These are phyloP conservation scores for Sinocyclocheilus anshuiensis DNA, from an alignment of 2,113 vertebrate species.

Conservation along the genomic window DNA sequence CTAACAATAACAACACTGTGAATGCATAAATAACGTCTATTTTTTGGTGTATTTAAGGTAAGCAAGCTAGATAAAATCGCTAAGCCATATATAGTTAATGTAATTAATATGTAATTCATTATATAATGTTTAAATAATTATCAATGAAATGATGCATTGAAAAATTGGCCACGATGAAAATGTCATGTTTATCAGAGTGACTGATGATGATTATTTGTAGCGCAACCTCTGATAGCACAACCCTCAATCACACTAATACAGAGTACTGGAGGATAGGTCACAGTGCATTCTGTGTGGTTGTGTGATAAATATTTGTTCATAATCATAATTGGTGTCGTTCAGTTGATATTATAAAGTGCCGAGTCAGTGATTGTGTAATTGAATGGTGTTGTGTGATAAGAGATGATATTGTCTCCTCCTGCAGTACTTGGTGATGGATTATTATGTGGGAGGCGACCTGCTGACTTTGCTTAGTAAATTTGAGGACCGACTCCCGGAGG, in stretches of 20 bases:
- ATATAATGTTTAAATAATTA: not conserved
- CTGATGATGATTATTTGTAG: not conserved
- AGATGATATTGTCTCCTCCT: constrained; percentile 11
- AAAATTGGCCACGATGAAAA: not conserved
- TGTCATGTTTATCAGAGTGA: not conserved
- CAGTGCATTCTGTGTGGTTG: not conserved
- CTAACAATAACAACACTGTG: not conserved
- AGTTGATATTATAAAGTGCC: not conserved
- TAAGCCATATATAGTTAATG: not conserved
- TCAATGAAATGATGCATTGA: not conserved
- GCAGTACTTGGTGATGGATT: constrained; percentile 98
- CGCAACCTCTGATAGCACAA: not conserved
- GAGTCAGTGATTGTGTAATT: constrained; percentile 11
- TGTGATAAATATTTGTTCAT: not conserved
- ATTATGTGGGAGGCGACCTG: constrained; percentile 96
- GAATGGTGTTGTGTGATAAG: not conserved
- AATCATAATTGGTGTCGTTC: not conserved
- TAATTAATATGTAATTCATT: not conserved
- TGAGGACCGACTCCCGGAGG: constrained; percentile 94
- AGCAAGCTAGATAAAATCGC: not conserved
- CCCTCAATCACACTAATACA: not conserved
- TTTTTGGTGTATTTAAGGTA: not conserved
- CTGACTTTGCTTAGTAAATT: constrained; percentile 98
- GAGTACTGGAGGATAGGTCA: not conserved
- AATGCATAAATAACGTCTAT: not conserved